Conservation (phyloP, 2,888 invertebrate species). For the Tenodera sinensis region DNA sequence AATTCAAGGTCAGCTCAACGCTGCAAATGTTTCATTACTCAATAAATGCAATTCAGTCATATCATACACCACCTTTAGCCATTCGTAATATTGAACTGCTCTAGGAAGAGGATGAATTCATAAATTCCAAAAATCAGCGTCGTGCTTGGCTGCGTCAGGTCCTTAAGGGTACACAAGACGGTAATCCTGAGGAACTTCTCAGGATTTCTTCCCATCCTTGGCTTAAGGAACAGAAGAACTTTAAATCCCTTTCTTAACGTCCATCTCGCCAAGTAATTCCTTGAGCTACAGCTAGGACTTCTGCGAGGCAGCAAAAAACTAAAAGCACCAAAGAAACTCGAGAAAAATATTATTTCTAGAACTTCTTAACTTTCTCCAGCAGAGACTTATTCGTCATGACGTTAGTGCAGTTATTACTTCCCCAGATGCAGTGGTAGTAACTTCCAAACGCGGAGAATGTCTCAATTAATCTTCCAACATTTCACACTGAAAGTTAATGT, state of each 20-base stretch:
- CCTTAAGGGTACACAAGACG: neutral
- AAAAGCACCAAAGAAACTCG: neutral
- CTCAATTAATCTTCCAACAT: too few species aligned
- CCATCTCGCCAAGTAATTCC: neutral
- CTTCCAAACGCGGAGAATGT: too few species aligned
- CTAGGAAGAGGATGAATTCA: neutral
- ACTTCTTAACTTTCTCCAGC: neutral
- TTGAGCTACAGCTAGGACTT: neutral
- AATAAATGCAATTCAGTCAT: too few species aligned
- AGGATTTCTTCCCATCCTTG: neutral
- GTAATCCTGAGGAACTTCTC: neutral
- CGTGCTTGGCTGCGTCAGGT: neutral
- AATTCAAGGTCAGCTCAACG: too few species aligned
- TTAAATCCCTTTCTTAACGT: neutral
- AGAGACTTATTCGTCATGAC: neutral
- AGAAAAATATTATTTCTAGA: neutral
- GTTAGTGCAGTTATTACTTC: too few species aligned
- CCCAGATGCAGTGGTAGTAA: too few species aligned
- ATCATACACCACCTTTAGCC: too few species aligned
- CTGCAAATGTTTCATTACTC: too few species aligned
- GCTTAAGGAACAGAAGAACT: neutral
- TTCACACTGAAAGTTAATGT: too few species aligned
- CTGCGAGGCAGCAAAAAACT: neutral
- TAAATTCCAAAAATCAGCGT: neutral
- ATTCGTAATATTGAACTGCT: neutral